Conservation (phyloP, 2,113 vertebrate genomes). For the Carassius carassius region DNA sequence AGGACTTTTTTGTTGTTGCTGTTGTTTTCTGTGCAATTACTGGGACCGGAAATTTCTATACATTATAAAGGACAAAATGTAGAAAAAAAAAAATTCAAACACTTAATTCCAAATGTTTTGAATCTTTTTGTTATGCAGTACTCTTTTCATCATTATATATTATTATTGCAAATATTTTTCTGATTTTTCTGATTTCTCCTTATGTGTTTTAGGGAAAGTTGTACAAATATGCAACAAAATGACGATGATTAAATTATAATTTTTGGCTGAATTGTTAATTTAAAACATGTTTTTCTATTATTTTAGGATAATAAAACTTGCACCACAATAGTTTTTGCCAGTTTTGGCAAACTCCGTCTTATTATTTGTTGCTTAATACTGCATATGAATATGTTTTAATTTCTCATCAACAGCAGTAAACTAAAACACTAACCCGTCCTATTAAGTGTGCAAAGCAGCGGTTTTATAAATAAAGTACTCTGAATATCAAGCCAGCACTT, state of each 20-base stretch:
- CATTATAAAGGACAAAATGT: background rate
- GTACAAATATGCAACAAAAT: background rate
- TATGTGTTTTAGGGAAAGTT: background rate
- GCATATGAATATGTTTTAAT: conserved; percentile 44
- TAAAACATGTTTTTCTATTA: background rate
- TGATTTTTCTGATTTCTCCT: background rate
- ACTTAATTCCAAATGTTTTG: background rate
- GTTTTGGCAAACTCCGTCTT: background rate
- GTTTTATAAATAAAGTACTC: conserved; percentile 45
- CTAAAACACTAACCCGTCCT: conserved; percentile 48
- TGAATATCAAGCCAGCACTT: conserved; percentile 52
- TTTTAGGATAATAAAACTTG: background rate
- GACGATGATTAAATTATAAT: background rate
- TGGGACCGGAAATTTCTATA: background rate
- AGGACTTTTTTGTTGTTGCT: too few species aligned
- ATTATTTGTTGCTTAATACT: conserved; percentile 36
- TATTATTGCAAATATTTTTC: background rate
- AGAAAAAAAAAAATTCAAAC: background rate
- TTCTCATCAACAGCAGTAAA: conserved; percentile 53
- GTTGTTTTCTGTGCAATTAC: background rate
- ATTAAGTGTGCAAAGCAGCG: conserved; percentile 49
- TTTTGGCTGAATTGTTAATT: background rate
- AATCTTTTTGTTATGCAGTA: background rate
- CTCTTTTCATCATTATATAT: background rate
- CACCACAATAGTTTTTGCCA: background rate